Evolutionary conservation across 2,113 vertebrate species (phyloP), one percentile per base, ranked within the genome.

Genomic region (Abramis brama): DNA sequence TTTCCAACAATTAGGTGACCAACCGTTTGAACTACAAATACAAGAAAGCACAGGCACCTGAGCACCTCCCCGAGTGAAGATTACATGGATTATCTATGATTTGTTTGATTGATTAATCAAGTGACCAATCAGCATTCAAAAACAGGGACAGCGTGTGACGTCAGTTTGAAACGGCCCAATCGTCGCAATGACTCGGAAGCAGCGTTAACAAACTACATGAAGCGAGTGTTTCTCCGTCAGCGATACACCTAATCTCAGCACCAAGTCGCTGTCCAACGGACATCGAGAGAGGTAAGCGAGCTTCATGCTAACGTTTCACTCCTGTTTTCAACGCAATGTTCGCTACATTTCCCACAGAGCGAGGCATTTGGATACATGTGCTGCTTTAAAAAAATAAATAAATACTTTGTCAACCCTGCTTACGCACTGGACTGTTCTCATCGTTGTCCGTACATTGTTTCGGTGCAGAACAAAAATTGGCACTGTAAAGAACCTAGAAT

Each of bases 211-310:
- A 79, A 70, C 84, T 76, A 81, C 83, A 86, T 43, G 52, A 59
- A 79, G 52, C 78, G 75, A 86, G 85, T 62, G 80, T 86, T 64
- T 86, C 45, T 86, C 85, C 60, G 80, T 73, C 77, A 79, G 86
- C 79, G 59, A 81, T 83, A 86, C 89, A 85, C 79, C 83, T 87
- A 71, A 89, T 91, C 87, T 91, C 89, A 90, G 90, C 85, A 91
- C 90, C 89, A 82, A 86, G 78, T 87, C 89, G 90, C 90, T 91
- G 86, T 91, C 89, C 90, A 80, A 2, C 80, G 78, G 79, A 83
- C 84, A 85, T 30, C 76, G 73, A 27, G 12, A 36, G 52, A 87
- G 90, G 90, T 91, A 90, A 89, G 89, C 30, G 36, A 8, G 62
- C 33, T 68, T 68, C 36, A 39, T 62, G 13, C 30, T 60, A 12